Evolutionary conservation across 2,113 vertebrate species (phyloP).

Genomic region (Lycaon pictus): DNA sequence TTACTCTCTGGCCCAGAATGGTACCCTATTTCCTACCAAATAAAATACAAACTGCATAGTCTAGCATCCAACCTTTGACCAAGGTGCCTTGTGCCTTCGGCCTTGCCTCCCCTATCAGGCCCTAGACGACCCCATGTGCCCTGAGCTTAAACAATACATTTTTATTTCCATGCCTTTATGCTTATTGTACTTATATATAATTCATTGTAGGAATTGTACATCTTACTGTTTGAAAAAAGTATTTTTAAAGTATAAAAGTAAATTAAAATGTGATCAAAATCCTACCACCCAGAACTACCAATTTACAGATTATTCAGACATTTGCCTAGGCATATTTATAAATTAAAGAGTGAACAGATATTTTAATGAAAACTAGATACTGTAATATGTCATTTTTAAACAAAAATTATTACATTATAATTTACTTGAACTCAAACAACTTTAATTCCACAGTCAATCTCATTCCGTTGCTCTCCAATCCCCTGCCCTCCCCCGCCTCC

Average conservation of each 20-base stretch:
- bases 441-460: background rate
- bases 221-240: background rate
- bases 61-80: background rate
- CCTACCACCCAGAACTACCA: background rate
- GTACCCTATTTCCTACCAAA: background rate
- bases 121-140: background rate
- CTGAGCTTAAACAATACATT: background rate
- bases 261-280: constrained; percentile 39
- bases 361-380: background rate
- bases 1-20: background rate
- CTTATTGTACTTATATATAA: background rate
- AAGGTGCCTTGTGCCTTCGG: constrained; percentile 1
- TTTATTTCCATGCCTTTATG: constrained; percentile 8
- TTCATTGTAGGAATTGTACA: background rate
- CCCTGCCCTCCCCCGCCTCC: background rate
- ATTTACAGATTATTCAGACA: background rate
- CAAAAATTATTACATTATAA: constrained; percentile 44
- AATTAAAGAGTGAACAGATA: background rate
- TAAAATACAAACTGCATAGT: background rate
- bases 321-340: constrained; percentile 1
- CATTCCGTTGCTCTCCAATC: background rate
- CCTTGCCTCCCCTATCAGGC: background rate
- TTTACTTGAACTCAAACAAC: constrained; percentile 35
- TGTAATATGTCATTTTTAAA: background rate
- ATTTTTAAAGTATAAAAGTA: constrained; percentile 25